These are phyloP conservation scores for Prietella phreatophila DNA, from an alignment of 2,113 vertebrate species.

Conservation along the genomic window DNA sequence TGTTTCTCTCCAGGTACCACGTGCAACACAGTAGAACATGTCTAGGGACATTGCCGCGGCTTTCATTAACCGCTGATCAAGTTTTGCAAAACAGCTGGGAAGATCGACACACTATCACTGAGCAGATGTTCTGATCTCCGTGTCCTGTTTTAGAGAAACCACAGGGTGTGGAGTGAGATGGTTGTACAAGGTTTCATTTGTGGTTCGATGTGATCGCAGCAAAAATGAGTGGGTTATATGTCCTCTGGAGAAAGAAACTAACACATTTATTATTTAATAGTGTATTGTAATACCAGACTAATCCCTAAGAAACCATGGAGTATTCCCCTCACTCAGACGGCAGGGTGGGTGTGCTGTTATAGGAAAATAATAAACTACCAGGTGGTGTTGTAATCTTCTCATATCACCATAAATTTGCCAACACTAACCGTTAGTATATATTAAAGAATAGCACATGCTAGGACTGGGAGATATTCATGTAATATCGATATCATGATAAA, in stretches of 20 bases:
- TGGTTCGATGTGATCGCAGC: background rate
- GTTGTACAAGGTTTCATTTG: background rate
- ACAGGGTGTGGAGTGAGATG: background rate
- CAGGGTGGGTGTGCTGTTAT: background rate
- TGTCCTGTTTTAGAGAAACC: background rate
- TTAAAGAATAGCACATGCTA: background rate
- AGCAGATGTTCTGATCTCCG: background rate
- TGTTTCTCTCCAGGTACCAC: background rate
- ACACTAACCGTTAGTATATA: background rate
- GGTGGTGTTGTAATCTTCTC: background rate
- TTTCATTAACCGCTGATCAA: background rate
- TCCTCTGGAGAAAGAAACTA: background rate
- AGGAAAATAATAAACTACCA: background rate
- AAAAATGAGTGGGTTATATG: background rate
- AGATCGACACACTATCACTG: background rate
- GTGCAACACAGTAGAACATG: background rate
- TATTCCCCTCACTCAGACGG: background rate
- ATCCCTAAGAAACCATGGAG: background rate
- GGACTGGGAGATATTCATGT: too few species aligned
- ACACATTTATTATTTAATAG: background rate
- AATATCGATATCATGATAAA: too few species aligned
- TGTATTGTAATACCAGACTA: background rate
- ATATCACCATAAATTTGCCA: background rate
- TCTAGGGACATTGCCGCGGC: background rate
- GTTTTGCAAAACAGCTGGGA: slow-evolving; percentile 10